phyloP scores from a whole-genome alignment of 2,888 invertebrate species.

The Agapostemon virescens region DNA sequence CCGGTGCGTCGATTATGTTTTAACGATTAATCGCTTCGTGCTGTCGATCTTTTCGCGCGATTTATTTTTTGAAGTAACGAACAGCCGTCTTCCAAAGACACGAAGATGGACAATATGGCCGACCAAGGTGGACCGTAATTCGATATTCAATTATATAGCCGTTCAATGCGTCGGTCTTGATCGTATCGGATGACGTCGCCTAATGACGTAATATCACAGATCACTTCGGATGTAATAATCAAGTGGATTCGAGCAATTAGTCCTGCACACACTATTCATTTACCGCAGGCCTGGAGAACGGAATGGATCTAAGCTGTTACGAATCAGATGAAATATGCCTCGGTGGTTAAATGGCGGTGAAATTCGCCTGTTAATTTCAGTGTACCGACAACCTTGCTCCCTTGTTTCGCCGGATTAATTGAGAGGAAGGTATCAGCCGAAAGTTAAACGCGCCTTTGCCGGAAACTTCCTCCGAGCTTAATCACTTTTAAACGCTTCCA shows the following conservation, averaged over 20 bases:
- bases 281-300: neutral
- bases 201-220: slow-evolving; percentile 2
- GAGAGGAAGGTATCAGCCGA: neutral
- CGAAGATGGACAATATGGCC: neutral
- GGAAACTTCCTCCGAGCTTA: neutral
- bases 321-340: slow-evolving; percentile 6
- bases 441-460: neutral
- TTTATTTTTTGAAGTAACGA: neutral
- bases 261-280: slow-evolving; percentile 5
- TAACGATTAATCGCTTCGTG: neutral
- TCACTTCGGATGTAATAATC: slow-evolving; percentile 9
- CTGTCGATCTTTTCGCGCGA: neutral
- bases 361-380: slow-evolving; percentile 13
- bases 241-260: neutral
- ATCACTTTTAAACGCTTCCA: neutral
- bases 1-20: neutral
- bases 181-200: neutral
- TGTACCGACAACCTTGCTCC: neutral
- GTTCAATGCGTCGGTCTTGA: neutral
- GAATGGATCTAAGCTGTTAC: neutral
- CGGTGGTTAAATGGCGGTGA: neutral
- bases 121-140: neutral
- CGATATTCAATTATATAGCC: neutral
- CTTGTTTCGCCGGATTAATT: slow-evolving; percentile 2
- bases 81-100: neutral